Percentiles rank a stretch among this genome's conserved stretches.
Evolutionary conservation across 2,113 vertebrate genomes (phyloP).

Genomic region (Hiodon tergisus): DNA sequence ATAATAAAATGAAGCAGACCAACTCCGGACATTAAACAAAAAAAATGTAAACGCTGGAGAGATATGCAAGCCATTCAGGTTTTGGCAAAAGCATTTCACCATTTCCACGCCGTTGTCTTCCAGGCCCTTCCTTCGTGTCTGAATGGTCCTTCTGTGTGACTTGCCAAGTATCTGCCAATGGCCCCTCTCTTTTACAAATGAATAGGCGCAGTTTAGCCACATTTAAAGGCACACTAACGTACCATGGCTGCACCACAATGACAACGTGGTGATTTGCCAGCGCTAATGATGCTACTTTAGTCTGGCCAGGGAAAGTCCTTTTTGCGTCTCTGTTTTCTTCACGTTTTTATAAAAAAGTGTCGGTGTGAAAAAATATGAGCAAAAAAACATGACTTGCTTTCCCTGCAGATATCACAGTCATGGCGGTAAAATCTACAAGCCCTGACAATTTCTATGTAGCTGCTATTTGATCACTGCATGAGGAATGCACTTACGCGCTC

Average conservation of each 20-base stretch:
- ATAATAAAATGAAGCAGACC: no score
- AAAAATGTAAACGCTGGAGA: no score
- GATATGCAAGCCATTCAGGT: no score
- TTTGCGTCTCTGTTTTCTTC: conserved; percentile 34
- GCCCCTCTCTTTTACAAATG: conserved; percentile 64
- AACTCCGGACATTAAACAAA: no score
- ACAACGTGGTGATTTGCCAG: conserved; percentile 67
- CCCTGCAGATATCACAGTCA: neutral
- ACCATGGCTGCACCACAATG: conserved; percentile 65
- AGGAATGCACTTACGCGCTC: no score
- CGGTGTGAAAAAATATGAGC: conserved; percentile 53
- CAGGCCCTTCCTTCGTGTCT: conserved; percentile 62
- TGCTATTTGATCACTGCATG: no score
- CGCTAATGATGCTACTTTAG: conserved; percentile 74
- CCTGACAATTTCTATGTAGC: no score
- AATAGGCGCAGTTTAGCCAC: conserved; percentile 64
- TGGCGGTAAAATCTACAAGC: neutral
- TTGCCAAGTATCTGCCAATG: conserved; percentile 77
- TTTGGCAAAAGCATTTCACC: neutral
- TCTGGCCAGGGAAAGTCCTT: conserved; percentile 58
- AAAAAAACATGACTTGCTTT: conserved; percentile 17
- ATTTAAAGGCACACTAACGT: conserved; percentile 66
- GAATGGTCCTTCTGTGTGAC: conserved; percentile 72
- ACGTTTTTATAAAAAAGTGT: conserved; percentile 37
- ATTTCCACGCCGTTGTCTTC: conserved; percentile 20